Evolutionary conservation across 2,113 vertebrate genomes (phyloP).

Genomic region (Brachyhypopomus occidentalis): DNA sequence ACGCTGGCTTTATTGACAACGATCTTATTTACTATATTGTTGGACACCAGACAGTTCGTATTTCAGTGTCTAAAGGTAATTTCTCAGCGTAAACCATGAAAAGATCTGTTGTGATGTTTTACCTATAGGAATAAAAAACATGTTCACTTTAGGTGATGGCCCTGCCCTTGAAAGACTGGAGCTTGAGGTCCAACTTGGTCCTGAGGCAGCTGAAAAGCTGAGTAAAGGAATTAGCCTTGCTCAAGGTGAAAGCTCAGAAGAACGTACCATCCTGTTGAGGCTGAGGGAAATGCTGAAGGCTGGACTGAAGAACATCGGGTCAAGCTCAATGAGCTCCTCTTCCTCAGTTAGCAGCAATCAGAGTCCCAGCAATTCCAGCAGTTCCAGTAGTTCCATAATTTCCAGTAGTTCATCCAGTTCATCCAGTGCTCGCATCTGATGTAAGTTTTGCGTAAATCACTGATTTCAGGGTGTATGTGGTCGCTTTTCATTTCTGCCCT

Average conservation of each 20-base stretch:
- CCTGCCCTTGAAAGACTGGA: slow-evolving; percentile 75
- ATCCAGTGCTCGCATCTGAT: slow-evolving; percentile 52
- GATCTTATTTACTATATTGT: slow-evolving; percentile 63
- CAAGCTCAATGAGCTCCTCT: slow-evolving; percentile 27
- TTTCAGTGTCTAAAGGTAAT: slow-evolving; percentile 73
- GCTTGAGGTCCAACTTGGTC: slow-evolving; percentile 76
- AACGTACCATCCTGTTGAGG: slow-evolving; percentile 66
- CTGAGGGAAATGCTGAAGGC: slow-evolving; percentile 72
- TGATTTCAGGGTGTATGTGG: too few species aligned
- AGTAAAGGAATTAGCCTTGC: slow-evolving; percentile 63
- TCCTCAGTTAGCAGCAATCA: slow-evolving; percentile 50
- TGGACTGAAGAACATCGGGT: slow-evolving; percentile 52
- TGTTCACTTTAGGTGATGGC: slow-evolving; percentile 63
- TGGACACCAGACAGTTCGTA: slow-evolving; percentile 69
- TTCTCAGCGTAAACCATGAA: background rate
- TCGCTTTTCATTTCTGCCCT: background rate
- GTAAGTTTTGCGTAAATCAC: slow-evolving; percentile 36
- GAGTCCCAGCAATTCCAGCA: background rate
- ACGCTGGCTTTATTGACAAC: slow-evolving; percentile 67
- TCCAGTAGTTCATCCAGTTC: slow-evolving; percentile 10
- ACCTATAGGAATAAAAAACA: background rate
- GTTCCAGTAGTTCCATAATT: background rate
- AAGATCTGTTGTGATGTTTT: background rate
- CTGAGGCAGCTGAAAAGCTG: slow-evolving; percentile 74
- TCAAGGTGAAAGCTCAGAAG: slow-evolving; percentile 55